Base-by-base conservation (phyloP, 2,113 vertebrate genomes). In the Mus pahari region DNA sequence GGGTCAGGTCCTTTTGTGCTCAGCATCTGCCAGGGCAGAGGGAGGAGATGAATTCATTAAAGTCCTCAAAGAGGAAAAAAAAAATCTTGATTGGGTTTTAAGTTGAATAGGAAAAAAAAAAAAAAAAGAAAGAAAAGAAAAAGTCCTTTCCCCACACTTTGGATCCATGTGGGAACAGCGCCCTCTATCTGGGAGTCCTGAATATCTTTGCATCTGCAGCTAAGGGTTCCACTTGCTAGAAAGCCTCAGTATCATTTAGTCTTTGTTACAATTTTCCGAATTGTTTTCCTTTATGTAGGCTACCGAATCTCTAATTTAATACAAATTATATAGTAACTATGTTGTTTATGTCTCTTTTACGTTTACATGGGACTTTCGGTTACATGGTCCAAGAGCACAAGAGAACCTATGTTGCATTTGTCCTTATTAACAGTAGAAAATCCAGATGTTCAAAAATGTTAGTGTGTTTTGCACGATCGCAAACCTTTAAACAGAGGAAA, bases 311-410 rank as follows among this genome's bases (percentile, higher is more conserved):
- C 70, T 74, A 83, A 94, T 66, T 79, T 79, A 48, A 86, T 86
- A 84, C 78, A 96, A 70, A 62, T 94, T 92, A 84, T 13, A 68
- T 83, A 45, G 82, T 88, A 94, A 55, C 31, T 84, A 75, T 64
- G 36, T 91, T 92, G 17, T 91, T 89, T 78, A 60, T 68, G 48
- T 88, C 62, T 53, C 39, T 79, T 81, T 92, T 70, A 53, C 28
- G 55, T 90, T 95, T 74, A 53, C 39, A 20, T 31, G 20, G 9
- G 24, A 50, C 45, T 95, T 82, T 68, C 12, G 73, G 1, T 73
- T 87, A 53, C 62, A 33, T 64, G 31, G 78, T 24, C 36, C 71
- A 53, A 50, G 9, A 28, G 71, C n/a, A 58, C 17, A 66, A 28
- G 45, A 81, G 89, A 39, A 20, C 12, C 28, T 45, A 7, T 77